Evolutionary conservation across 1,140 invertebrate genomes (phyloP).

Genomic region (Rhagoletis zephyria): DNA sequence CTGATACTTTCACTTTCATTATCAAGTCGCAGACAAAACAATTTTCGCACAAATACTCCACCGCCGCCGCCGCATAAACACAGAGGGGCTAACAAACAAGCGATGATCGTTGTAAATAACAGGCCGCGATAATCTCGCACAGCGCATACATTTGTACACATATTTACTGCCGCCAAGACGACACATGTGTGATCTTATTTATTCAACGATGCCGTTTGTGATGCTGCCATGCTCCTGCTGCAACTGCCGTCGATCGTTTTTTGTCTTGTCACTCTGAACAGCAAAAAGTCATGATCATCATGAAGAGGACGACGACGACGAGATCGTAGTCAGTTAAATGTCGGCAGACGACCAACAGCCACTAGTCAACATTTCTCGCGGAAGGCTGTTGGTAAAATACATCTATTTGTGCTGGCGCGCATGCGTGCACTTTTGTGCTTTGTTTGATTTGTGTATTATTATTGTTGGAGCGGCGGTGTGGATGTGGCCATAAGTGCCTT

Average conservation of each 20-base stretch:
- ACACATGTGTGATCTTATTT: slow-evolving; percentile 44
- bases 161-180: background rate
- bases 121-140: slow-evolving; percentile 28
- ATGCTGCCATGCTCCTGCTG: background rate
- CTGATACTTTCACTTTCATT: slow-evolving; percentile 45
- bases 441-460: background rate
- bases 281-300: slow-evolving; percentile 45
- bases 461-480: background rate
- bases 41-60: slow-evolving; percentile 46
- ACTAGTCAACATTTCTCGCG: background rate
- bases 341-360: slow-evolving; percentile 12
- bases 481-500: slow-evolving; percentile 10
- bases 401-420: background rate
- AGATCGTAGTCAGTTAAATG: background rate
- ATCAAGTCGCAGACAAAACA: slow-evolving; percentile 49
- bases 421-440: background rate
- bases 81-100: background rate
- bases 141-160: background rate
- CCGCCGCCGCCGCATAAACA: background rate
- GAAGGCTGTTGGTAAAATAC: background rate
- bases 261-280: slow-evolving; percentile 4
- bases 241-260: background rate
- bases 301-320: background rate
- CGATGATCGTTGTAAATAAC: slow-evolving; percentile 44
- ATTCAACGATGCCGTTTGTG: background rate